phyloP scores from a whole-genome alignment of 2,888 invertebrate genomes.

The Drosophila parthenogenetica region DNA sequence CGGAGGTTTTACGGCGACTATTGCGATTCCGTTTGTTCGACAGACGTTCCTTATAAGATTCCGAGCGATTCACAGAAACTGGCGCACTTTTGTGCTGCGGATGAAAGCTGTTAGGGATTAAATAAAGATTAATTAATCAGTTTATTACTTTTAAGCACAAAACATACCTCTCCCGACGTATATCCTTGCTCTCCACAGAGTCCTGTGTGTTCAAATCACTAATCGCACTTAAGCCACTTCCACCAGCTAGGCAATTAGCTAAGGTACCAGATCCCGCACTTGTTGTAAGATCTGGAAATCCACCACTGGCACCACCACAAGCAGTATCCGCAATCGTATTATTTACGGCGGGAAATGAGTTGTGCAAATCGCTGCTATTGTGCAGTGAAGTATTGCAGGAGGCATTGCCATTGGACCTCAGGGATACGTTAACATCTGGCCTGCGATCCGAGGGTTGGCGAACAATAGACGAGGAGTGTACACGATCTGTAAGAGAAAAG shows the following conservation, averaged over 20 bases:
- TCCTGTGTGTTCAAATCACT: constrained; percentile 82
- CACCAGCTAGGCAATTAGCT: constrained; percentile 54
- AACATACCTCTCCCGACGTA: constrained; percentile 77
- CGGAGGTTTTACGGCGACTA: constrained; percentile 91
- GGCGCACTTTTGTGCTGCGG: constrained; percentile 84
- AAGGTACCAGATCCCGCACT: constrained; percentile 54
- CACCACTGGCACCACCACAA: constrained; percentile 31
- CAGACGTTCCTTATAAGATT: constrained; percentile 90
- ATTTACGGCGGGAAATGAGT: constrained; percentile 64
- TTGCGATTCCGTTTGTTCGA: constrained; percentile 88
- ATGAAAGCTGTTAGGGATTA: constrained; percentile 66
- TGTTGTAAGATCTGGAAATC: constrained; percentile 51
- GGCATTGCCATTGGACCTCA: constrained; percentile 81
- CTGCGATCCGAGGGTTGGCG: constrained; percentile 85
- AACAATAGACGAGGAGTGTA: constrained; percentile 83
- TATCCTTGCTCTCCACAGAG: constrained; percentile 76
- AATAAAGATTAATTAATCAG: neutral
- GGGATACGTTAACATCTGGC: constrained; percentile 83
- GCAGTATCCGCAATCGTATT: constrained; percentile 61
- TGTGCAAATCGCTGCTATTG: constrained; percentile 79
- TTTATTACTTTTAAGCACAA: neutral
- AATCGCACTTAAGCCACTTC: constrained; percentile 48
- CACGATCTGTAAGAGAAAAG: constrained; percentile 77
- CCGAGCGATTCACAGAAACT: constrained; percentile 88
- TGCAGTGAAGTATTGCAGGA: constrained; percentile 70